Evolutionary conservation across 2,113 vertebrate species (phyloP), one percentile per base, ranked within the genome.

Genomic region (Entosphenus tridentatus): DNA sequence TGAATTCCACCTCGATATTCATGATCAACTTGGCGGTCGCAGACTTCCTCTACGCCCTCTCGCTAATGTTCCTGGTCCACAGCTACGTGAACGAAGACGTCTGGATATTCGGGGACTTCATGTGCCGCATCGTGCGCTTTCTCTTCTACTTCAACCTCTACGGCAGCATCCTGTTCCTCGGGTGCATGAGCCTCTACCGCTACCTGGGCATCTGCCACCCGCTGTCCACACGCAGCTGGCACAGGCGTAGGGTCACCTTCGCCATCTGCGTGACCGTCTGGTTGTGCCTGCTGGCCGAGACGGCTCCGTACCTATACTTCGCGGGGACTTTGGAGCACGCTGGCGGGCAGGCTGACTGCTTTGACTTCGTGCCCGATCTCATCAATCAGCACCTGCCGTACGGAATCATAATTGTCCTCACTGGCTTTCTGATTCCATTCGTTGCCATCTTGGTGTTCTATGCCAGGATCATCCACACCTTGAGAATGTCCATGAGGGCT

Each of bases 81-180:
- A 95, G 96, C 74, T 96, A 96, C 0, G 85, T 86, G 5, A 80
- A 78, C 9, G 79, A 83, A 10, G 87, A 93, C 72, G 81, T 91
- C 80, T 97, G 93, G 90, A 91, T 88, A 11, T 96, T 96, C 77
- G 79, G 82, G 0, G 83, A 81, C 9, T 77, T 75, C 7, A 71
- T 96, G 71, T 97, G 93, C 75, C 96, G 96, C 76, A 72, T 93
- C 8, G 86, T 95, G 11, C 89, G 88, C 70, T 96, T 96, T 78
- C 80, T 97, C 54, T 97, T 96, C 76, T 97, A 96, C 76, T 82
- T 87, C 76, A 96, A 97, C 76, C 80, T 96, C 17, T 97, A 97
- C 69, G 87, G 88, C 79, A 90, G 79, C 78, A 91, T 96, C 77
- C 83, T 95, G 12, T 98, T 98, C 79, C 83, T 96, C 73, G 86